phyloP scores from a whole-genome alignment of 2,888 invertebrate species.

The Melanophora roralis region DNA sequence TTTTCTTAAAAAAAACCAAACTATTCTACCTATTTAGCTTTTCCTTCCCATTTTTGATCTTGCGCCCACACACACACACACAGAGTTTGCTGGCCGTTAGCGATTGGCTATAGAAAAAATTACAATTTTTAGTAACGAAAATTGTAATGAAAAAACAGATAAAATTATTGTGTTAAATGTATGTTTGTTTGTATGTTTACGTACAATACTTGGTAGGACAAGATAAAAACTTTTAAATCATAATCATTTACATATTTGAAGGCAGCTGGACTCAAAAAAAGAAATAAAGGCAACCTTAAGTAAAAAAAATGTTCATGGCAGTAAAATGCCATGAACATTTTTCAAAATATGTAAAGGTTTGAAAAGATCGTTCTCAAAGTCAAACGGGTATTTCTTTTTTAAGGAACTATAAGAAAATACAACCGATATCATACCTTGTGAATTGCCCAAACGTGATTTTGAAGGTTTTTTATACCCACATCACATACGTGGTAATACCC shows the following conservation, averaged over 20 bases:
- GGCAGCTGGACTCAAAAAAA: slow-evolving; percentile 45
- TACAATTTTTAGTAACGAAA: slow-evolving; percentile 15
- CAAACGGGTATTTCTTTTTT: no score
- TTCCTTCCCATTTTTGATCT: no score
- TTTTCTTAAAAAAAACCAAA: no score
- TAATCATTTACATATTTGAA: slow-evolving; percentile 63
- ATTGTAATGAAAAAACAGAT: slow-evolving; percentile 48
- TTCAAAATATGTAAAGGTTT: no score
- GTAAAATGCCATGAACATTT: slow-evolving; percentile 3
- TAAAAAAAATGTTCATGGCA: not conserved
- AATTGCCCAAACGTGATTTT: no score
- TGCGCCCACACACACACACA: no score
- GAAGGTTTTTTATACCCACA: no score
- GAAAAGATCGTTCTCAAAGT: no score
- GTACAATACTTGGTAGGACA: slow-evolving; percentile 43
- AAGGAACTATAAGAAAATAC: no score
- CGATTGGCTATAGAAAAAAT: slow-evolving; percentile 39
- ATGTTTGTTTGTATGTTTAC: slow-evolving; percentile 31
- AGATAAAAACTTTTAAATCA: slow-evolving; percentile 62
- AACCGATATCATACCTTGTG: no score
- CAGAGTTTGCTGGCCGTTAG: slow-evolving; percentile 52
- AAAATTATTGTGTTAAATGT: slow-evolving; percentile 57
- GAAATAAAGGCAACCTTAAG: not conserved
- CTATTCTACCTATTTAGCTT: no score
- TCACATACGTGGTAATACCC: no score